phyloP scores from a whole-genome alignment of 1,140 invertebrate genomes.

The Parapsyche elsis region DNA sequence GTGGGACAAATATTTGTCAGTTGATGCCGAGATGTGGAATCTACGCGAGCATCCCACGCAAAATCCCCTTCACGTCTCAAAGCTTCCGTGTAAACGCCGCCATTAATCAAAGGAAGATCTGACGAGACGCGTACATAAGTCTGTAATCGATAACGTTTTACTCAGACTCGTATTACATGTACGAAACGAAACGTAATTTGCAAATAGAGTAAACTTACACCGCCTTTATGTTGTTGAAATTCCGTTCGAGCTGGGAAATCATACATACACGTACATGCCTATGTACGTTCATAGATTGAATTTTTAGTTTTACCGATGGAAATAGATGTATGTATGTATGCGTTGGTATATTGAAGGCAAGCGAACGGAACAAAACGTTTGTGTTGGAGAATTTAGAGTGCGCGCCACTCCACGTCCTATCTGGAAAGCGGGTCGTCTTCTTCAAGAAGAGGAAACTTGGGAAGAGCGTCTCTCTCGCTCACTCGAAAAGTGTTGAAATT shows the following conservation, averaged over 20 bases:
- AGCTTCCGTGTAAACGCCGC: constrained; percentile 1
- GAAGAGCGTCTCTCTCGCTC: background rate
- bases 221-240: no score
- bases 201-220: no score
- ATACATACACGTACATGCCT: background rate
- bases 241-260: background rate
- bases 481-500: constrained; percentile 20
- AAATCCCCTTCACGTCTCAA: background rate
- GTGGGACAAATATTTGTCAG: background rate
- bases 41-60: background rate
- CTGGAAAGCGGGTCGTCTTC: background rate
- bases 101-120: background rate
- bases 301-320: no score
- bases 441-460: background rate
- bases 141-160: no score
- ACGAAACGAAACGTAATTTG: no score
- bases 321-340: background rate
- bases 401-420: background rate
- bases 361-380: background rate
- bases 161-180: no score
- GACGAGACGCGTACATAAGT: no score
- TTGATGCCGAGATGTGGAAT: background rate
- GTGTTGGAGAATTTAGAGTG: constrained; percentile 4
- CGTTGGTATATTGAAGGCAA: background rate
- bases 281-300: background rate